These are phyloP conservation scores for Tragulus kanchil DNA, from an alignment of 2,113 vertebrate genomes.

Conservation along the genomic window DNA sequence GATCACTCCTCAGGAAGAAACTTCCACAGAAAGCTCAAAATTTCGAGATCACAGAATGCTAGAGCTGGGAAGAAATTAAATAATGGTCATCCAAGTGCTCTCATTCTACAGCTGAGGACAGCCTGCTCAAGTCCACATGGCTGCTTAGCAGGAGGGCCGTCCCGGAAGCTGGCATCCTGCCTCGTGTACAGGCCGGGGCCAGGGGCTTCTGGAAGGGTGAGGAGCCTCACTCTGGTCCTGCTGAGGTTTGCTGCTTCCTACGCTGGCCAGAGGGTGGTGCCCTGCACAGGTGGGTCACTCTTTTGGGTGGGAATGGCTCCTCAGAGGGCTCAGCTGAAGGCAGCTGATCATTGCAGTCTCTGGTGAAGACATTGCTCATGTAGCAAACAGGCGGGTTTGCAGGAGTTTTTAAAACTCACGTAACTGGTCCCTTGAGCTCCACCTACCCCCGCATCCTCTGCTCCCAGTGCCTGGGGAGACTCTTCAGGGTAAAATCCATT, in stretches of 20 bases:
- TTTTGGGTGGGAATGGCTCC: neutral
- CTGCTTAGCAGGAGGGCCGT: neutral
- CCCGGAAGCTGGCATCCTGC: neutral
- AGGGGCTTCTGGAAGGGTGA: neutral
- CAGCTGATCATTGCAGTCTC: neutral
- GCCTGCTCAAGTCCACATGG: neutral
- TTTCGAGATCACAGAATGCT: neutral
- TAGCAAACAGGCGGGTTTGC: neutral
- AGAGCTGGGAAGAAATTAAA: neutral
- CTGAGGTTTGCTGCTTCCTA: neutral
- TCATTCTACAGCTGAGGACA: neutral
- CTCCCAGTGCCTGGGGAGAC: neutral
- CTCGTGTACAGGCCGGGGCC: accelerated
- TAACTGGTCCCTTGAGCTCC: neutral
- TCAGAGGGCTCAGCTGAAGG: neutral
- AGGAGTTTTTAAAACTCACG: neutral
- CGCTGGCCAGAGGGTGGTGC: neutral
- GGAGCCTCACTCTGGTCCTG: neutral
- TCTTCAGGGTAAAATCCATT: neutral
- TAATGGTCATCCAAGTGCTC: neutral
- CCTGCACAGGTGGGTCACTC: neutral
- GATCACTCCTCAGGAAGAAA: neutral
- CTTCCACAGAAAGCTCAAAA: neutral
- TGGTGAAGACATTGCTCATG: too few species aligned
- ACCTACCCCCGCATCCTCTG: too few species aligned